phyloP scores from a whole-genome alignment of 2,113 vertebrate species.

The Paracanthobrama guichenoti region DNA sequence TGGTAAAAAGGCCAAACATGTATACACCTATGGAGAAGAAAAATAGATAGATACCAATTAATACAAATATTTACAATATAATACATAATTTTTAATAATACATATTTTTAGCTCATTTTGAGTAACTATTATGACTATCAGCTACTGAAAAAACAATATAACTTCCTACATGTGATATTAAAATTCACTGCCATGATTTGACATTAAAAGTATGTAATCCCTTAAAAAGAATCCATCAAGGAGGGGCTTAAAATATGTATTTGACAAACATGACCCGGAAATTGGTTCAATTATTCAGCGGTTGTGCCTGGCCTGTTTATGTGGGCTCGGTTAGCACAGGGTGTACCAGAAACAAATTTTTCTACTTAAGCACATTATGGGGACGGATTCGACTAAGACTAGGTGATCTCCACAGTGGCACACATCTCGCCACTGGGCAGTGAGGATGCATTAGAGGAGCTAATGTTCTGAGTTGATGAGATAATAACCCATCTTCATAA shows the following conservation, averaged over 20 bases:
- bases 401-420: conserved; percentile 14
- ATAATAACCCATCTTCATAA: conserved; percentile 16
- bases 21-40: conserved; percentile 87
- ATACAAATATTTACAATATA: too few species aligned
- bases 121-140: neutral
- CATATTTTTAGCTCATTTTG: too few species aligned
- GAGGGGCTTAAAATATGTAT: conserved; percentile 17
- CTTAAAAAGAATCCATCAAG: conserved; percentile 19
- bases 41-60: neutral
- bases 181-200: neutral
- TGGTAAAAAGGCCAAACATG: conserved; percentile 94
- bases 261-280: conserved; percentile 24
- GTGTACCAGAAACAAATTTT: neutral
- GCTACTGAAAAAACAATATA: neutral
- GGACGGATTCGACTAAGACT: neutral
- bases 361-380: neutral
- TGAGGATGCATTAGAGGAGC: conserved; percentile 10
- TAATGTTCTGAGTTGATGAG: conserved; percentile 33
- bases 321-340: neutral
- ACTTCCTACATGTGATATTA: neutral
- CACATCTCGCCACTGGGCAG: neutral
- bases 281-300: neutral
- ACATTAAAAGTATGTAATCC: neutral
- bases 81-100: too few species aligned
- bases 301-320: neutral